These are phyloP conservation scores for Temnothorax unifasciatus DNA, from an alignment of 2,888 invertebrate species.

Conservation along the genomic window DNA sequence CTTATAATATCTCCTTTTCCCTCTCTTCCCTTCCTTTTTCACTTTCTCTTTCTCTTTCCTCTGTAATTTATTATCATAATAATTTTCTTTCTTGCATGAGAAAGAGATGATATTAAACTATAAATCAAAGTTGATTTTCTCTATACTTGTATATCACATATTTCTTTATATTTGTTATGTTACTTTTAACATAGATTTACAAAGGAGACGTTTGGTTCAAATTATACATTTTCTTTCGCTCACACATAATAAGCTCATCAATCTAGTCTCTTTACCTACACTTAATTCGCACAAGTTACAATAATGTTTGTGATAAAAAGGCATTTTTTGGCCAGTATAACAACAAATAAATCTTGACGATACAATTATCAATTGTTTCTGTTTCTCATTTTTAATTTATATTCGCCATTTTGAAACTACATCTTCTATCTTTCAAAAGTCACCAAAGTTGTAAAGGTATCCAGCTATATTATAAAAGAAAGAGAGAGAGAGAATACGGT, in stretches of 20 bases:
- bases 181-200: not conserved
- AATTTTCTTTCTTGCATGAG: not conserved
- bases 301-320: not conserved
- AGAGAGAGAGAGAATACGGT: constrained; percentile 13
- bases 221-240: not conserved
- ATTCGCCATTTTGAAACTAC: not conserved
- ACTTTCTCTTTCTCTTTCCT: not conserved
- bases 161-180: not conserved
- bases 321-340: not conserved
- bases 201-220: not conserved
- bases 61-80: not conserved
- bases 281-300: constrained; percentile 5
- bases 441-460: constrained; percentile 11
- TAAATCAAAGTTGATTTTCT: constrained; percentile 15
- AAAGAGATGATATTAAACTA: too few relatives aligned
- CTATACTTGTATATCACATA: not conserved
- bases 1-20: not conserved
- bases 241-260: not conserved
- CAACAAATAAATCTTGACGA: constrained; percentile 29
- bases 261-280: not conserved
- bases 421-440: constrained; percentile 13
- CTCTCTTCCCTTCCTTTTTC: too few relatives aligned
- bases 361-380: not conserved
- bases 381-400: not conserved
- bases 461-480: not conserved